These are phyloP conservation scores for Coelopa frigida DNA, from an alignment of 1,140 invertebrate genomes.

Conservation along the genomic window DNA sequence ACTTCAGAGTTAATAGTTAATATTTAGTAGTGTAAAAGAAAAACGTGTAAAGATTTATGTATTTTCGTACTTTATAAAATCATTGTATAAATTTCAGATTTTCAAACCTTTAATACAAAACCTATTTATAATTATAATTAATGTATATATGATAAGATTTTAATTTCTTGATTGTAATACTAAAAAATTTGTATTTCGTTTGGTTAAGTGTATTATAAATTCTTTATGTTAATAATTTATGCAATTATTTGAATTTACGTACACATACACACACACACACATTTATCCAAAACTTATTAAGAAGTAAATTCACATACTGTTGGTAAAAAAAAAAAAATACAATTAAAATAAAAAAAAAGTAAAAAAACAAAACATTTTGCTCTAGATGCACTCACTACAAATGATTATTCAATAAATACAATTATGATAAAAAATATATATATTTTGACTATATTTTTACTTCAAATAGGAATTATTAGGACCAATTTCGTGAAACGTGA, in stretches of 20 bases:
- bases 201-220: too few species aligned
- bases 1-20: too few species aligned
- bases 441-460: not conserved
- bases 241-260: too few species aligned
- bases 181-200: too few species aligned
- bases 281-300: slow-evolving; percentile 10
- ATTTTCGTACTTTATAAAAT: too few species aligned
- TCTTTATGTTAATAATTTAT: too few species aligned
- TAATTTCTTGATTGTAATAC: too few species aligned
- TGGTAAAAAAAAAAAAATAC: slow-evolving; percentile 15
- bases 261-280: slow-evolving; percentile 16
- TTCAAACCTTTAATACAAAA: slow-evolving; percentile 1
- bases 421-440: slow-evolving; percentile 39
- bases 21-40: too few species aligned
- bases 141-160: slow-evolving; percentile 2
- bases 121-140: not conserved
- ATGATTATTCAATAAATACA: slow-evolving; percentile 41
- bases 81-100: slow-evolving; percentile 4
- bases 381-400: slow-evolving; percentile 43
- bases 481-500: too few species aligned
- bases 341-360: slow-evolving; percentile 24
- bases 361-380: slow-evolving; percentile 35
- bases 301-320: slow-evolving; percentile 6
- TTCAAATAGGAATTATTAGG: too few species aligned
- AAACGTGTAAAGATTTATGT: too few species aligned